Evolutionary conservation across 2,888 invertebrate species (phyloP), one percentile per base, ranked within the genome.

Genomic region (Drosophila lutescens): DNA sequence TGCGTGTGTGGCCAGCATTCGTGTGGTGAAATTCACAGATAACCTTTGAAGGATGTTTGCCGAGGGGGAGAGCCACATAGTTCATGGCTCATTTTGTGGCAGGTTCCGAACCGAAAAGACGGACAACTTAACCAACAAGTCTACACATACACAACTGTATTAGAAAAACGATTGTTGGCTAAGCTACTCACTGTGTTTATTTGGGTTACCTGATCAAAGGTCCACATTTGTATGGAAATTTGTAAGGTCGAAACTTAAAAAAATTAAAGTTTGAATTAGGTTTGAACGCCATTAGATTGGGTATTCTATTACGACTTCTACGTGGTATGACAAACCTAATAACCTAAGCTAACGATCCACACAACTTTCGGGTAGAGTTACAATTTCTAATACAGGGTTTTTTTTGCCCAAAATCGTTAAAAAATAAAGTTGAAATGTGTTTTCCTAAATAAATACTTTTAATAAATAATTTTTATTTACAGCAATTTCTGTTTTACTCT

Each of bases 1-100:
- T 30, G 2, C 30, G 30, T 30, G 57, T 44, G 23, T 46, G 46
- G 23, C 15, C 36, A n/a, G 34, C 9, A 49, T 34, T 60, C 41
- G 47, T 60, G 62, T 41, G 63, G 56, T 54, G 38, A 68, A 44
- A 36, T 57, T 51, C 65, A 44, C 47, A 53, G 54, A 57, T 49
- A 41, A 63, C 66, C 61, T 65, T 15, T 41, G 59, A 56, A 55
- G 36, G 43, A 55, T 47, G 49, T 26, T 44, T 63, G 38, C 32
- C 23, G 26, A 44, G 20, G 53, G 41, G 12, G 53, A n/a, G 32
- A 13, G 58, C n/a, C 40, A 23, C 34, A 68, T 30, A 65, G 34
- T 50, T 78, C 59, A 40, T 36, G 40, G 26, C 65, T 17, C 40
- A 34, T n/a, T 55, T 54, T 54, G 51, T 34, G 46, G 41, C 56